Evolutionary conservation across 2,113 vertebrate genomes (phyloP).

Genomic region (Mus musculus): GRCm39 chr5:103936501-103937000

Average conservation of each 20-base stretch:
- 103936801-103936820: neutral
- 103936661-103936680: neutral
- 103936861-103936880: constrained; percentile 62
- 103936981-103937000: constrained; percentile 20
- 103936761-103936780: constrained; percentile 50
- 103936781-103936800: constrained; percentile 14
- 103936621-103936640: constrained; percentile 32
- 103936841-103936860: constrained; percentile 23
- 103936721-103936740: constrained; percentile 39
- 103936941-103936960: neutral
- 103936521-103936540: neutral
- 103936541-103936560: too few relatives aligned
- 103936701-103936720: constrained; percentile 44
- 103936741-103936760: constrained; percentile 57
- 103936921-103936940: neutral
- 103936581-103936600: constrained; percentile 54
- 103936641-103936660: constrained; percentile 60
- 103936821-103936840: constrained; percentile 49
- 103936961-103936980: constrained; percentile 55
- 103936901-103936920: constrained; percentile 48
- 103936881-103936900: constrained; percentile 55
- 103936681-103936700: neutral
- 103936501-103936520: constrained; percentile 39
- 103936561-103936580: neutral
- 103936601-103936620: constrained; percentile 56